Percentiles rank a stretch among this genome's conserved stretches.
Conservation (phyloP, 2,888 invertebrate genomes). For the Stenurella melanura region DNA sequence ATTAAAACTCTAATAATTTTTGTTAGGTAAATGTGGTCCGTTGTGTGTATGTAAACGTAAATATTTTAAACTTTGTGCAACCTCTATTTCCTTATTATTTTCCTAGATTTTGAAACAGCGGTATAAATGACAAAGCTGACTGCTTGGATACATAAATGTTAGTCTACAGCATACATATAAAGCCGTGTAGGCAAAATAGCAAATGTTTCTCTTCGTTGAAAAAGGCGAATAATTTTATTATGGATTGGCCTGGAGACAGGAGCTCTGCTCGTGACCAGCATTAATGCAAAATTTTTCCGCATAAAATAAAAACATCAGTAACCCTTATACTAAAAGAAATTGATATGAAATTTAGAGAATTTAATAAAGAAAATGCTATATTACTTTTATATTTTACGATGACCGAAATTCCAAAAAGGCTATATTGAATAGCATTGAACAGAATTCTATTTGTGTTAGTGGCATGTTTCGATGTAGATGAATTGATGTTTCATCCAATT, state of each 20-base stretch:
- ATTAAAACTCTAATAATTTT: too few species aligned
- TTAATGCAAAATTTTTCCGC: conserved; percentile 40
- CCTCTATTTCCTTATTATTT: background rate
- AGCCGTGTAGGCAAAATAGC: conserved; percentile 14
- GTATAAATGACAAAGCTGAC: background rate
- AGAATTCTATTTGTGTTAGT: background rate
- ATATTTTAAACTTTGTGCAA: background rate
- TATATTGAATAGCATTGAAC: background rate
- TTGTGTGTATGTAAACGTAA: background rate
- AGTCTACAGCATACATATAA: conserved; percentile 8
- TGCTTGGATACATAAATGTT: conserved; percentile 3
- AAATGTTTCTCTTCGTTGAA: conserved; percentile 26
- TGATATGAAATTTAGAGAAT: conserved; percentile 35
- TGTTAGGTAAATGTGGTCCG: too few species aligned
- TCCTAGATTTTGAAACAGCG: background rate
- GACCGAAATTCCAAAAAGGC: conserved; percentile 3
- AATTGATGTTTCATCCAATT: background rate
- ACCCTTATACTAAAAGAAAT: conserved; percentile 31
- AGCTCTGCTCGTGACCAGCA: conserved; percentile 39
- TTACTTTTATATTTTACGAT: background rate
- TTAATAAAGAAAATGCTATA: conserved; percentile 30
- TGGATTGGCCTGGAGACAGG: conserved; percentile 37
- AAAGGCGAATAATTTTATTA: conserved; percentile 41
- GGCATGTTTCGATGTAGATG: background rate
- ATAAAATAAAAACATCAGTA: conserved; percentile 38